Conservation (phyloP, 2,113 vertebrate species). For the Megalops atlanticus region DNA sequence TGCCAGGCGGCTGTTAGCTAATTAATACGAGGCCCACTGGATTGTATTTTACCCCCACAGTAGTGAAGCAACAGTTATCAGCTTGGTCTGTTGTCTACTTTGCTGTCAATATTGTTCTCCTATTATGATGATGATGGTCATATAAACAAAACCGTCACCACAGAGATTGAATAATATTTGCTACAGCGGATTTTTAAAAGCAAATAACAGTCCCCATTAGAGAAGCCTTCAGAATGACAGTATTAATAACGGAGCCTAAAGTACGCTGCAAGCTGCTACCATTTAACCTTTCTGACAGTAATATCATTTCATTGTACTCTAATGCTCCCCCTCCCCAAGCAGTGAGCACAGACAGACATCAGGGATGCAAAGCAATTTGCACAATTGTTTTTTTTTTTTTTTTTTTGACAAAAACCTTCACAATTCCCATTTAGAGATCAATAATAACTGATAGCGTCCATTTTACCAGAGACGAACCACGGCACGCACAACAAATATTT, state of each 20-base stretch:
- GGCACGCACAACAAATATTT: background rate
- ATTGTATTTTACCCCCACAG: conserved; percentile 53
- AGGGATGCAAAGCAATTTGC: conserved; percentile 30
- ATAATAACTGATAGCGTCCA: conserved; percentile 7
- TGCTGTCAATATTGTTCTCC: conserved; percentile 27
- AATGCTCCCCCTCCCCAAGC: background rate
- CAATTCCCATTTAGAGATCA: conserved; percentile 24
- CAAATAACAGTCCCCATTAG: background rate
- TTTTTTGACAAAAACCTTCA: conserved; percentile 4
- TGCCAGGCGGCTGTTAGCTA: conserved; percentile 76
- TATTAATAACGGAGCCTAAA: conserved; percentile 22
- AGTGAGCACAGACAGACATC: background rate
- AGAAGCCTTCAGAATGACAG: background rate
- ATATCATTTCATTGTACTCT: conserved; percentile 37
- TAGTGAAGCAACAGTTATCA: background rate
- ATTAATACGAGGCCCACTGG: conserved; percentile 79
- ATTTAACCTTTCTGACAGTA: conserved; percentile 38
- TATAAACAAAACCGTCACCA: conserved; percentile 19
- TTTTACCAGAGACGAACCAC: background rate
- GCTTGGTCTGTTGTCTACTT: background rate
- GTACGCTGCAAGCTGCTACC: background rate
- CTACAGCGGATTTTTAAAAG: conserved; percentile 20
- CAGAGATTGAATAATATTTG: conserved; percentile 5
- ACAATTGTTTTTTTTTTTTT: conserved; percentile 29
- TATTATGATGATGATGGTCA: conserved; percentile 25